Evolutionary conservation across 1,140 invertebrate genomes (phyloP).

Genomic region (Ridgeia piscesae): DNA sequence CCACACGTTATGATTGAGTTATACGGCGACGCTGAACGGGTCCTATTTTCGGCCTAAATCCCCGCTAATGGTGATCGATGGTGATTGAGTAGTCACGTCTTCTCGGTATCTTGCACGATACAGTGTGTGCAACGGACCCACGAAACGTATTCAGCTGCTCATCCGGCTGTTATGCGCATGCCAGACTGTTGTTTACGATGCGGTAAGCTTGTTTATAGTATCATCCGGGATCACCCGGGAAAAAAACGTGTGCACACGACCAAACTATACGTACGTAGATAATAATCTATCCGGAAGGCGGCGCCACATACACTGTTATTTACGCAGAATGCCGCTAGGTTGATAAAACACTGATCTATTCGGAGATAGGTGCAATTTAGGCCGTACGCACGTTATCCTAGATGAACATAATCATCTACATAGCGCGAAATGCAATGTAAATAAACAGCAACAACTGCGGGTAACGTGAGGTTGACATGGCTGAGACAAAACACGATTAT

Average conservation of each 20-base stretch:
- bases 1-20: conserved; percentile 5
- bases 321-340: no score
- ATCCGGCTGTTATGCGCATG: neutral
- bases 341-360: no score
- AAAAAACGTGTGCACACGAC: neutral
- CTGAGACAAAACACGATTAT: no score
- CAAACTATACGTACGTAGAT: no score
- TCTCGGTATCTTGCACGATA: neutral
- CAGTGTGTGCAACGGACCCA: neutral
- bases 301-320: no score
- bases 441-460: no score
- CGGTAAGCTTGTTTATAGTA: neutral
- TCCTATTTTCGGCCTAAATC: neutral
- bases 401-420: no score
- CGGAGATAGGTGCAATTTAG: no score
- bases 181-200: neutral
- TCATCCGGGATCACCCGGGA: neutral
- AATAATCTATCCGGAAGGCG: neutral
- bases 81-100: neutral
- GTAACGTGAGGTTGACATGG: no score
- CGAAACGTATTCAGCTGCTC: neutral
- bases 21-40: neutral
- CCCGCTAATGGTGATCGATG: neutral
- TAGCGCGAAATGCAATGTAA: no score
- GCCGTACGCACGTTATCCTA: no score